Evolutionary conservation across 2,888 invertebrate genomes (phyloP).

Genomic region (Ditylenchus weischeri): DNA sequence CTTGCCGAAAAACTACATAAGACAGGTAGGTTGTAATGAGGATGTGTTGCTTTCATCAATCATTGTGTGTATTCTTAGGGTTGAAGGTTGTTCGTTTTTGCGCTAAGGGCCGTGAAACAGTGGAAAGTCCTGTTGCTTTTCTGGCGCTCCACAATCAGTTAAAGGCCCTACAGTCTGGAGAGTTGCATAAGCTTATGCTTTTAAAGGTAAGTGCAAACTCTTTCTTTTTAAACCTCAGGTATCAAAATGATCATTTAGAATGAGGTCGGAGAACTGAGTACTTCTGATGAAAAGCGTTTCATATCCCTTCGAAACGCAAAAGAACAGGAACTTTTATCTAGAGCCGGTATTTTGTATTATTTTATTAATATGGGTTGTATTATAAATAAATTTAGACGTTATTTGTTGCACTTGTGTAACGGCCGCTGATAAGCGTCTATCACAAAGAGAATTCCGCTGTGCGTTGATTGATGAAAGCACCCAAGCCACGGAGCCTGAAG

Average conservation of each 20-base stretch:
- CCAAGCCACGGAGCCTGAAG: slow-evolving; percentile 64
- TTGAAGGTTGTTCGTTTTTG: slow-evolving; percentile 87
- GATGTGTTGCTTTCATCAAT: no score
- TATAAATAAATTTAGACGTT: slow-evolving; percentile 69
- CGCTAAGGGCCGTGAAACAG: slow-evolving; percentile 94
- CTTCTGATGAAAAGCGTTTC: slow-evolving; percentile 90
- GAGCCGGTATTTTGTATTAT: slow-evolving; percentile 65
- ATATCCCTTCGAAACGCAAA: slow-evolving; percentile 82
- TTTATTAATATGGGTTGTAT: no score
- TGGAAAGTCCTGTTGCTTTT: slow-evolving; percentile 94
- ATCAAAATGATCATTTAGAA: slow-evolving; percentile 64
- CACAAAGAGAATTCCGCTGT: slow-evolving; percentile 81
- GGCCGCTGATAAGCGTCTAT: slow-evolving; percentile 90
- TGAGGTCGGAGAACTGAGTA: slow-evolving; percentile 93
- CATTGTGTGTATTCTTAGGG: no score
- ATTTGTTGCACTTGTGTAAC: slow-evolving; percentile 99
- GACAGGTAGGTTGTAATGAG: slow-evolving; percentile 68
- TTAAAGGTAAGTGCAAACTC: slow-evolving; percentile 66
- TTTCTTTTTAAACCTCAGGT: background rate
- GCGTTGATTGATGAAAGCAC: slow-evolving; percentile 58
- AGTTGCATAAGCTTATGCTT: slow-evolving; percentile 88
- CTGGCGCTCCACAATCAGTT: slow-evolving; percentile 95
- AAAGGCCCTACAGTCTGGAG: slow-evolving; percentile 85
- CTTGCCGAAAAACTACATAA: slow-evolving; percentile 96
- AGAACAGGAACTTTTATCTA: slow-evolving; percentile 69